Conservation (phyloP, 2,113 vertebrate species). For the Ptychochromis oligacanthus region DNA sequence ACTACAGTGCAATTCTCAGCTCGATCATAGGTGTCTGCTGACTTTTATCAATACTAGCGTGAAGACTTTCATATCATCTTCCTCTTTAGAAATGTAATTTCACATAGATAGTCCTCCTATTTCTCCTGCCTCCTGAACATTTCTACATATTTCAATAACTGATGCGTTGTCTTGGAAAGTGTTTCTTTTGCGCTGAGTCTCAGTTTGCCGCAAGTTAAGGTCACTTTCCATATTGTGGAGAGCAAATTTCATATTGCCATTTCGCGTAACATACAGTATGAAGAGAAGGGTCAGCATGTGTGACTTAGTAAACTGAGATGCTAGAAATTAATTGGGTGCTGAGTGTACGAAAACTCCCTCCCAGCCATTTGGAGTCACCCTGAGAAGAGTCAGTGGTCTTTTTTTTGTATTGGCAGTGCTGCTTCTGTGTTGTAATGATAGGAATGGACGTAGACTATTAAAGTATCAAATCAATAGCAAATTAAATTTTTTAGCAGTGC, state of each 20-base stretch:
- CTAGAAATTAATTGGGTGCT: slow-evolving; percentile 42
- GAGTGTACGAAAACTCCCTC: slow-evolving; percentile 53
- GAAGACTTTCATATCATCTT: not conserved
- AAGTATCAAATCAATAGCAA: slow-evolving; percentile 85
- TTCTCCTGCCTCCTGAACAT: not conserved
- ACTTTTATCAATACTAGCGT: slow-evolving; percentile 11
- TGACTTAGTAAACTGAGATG: slow-evolving; percentile 13
- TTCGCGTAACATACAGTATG: not conserved
- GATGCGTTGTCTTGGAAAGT: not conserved
- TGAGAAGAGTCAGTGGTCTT: slow-evolving; percentile 68
- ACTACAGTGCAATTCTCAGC: slow-evolving; percentile 18
- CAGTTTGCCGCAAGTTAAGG: not conserved
- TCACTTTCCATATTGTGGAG: not conserved
- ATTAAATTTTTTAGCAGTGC: slow-evolving; percentile 84
- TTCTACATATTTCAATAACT: not conserved
- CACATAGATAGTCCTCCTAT: not conserved
- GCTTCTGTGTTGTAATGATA: slow-evolving; percentile 80
- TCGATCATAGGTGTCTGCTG: slow-evolving; percentile 2
- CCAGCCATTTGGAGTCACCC: slow-evolving; percentile 57
- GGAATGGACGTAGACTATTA: slow-evolving; percentile 79
- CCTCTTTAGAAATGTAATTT: not conserved
- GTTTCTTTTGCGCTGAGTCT: not conserved
- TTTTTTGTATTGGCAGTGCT: slow-evolving; percentile 74
- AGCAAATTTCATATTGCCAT: not conserved
- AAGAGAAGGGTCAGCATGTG: not conserved